These are phyloP conservation scores for Gambusia yucatana DNA, from an alignment of 2,797 vertebrate species.

Conservation along the genomic window DNA sequence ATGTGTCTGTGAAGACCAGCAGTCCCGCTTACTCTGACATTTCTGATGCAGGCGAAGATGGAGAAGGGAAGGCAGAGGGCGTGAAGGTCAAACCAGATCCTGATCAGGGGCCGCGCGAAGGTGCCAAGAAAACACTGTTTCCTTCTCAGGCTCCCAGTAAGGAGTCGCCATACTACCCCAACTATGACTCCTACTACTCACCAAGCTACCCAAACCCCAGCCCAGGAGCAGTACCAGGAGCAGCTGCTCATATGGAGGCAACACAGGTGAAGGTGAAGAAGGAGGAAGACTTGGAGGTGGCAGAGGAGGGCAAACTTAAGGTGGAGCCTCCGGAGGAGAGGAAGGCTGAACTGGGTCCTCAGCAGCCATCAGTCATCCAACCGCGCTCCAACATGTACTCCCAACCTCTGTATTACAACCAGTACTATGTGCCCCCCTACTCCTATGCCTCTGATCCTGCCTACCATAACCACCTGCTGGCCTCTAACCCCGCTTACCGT, in stretches of 20 bases:
- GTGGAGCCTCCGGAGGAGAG: conserved; percentile 90
- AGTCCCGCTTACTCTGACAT: conserved; percentile 98
- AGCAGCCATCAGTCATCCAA: conserved; percentile 95
- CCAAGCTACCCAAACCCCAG: conserved; percentile 93
- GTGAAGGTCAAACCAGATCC: conserved; percentile 88
- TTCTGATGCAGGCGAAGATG: conserved; percentile 96
- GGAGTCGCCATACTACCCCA: conserved; percentile 92
- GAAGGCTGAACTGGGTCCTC: conserved; percentile 85
- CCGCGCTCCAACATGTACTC: conserved; percentile 98
- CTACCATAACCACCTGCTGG: conserved; percentile 94
- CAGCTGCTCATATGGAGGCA: conserved; percentile 78
- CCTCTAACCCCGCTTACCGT: conserved; percentile 90
- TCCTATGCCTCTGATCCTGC: conserved; percentile 93
- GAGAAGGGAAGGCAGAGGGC: conserved; percentile 90
- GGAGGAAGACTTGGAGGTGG: conserved; percentile 86
- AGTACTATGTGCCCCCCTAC: conserved; percentile 94
- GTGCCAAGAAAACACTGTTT: conserved; percentile 96
- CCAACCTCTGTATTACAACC: conserved; percentile 98
- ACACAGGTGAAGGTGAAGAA: conserved; percentile 81
- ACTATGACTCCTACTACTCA: conserved; percentile 94
- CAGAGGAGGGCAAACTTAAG: conserved; percentile 86
- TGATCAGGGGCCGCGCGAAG: conserved; percentile 91
- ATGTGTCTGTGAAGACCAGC: conserved; percentile 94
- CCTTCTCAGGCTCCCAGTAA: conserved; percentile 89
- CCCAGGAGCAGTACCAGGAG: conserved; percentile 82